Evolutionary conservation across 2,113 vertebrate species (phyloP).

Genomic region (Phrynosoma blainvillii): DNA sequence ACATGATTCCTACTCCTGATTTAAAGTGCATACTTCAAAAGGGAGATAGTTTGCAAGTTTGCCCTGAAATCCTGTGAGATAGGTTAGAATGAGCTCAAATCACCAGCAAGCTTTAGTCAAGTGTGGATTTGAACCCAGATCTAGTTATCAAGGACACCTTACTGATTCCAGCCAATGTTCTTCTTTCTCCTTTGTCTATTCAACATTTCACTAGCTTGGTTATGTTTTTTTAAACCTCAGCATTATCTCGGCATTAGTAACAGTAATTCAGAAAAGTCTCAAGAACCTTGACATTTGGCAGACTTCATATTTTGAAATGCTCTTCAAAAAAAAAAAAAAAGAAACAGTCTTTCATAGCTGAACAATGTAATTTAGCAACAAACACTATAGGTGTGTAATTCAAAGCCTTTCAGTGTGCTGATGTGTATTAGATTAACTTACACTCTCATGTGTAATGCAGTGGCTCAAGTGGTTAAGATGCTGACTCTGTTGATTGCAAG

Average conservation of each 20-base stretch:
- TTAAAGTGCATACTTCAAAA: too few species aligned
- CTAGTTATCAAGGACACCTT: not conserved
- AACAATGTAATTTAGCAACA: not conserved
- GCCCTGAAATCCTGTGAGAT: not conserved
- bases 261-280: not conserved
- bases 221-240: not conserved
- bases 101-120: not conserved
- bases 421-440: not conserved
- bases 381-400: not conserved
- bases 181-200: too few species aligned
- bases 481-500: too few species aligned
- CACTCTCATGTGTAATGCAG: too few species aligned
- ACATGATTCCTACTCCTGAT: too few species aligned
- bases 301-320: not conserved
- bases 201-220: not conserved
- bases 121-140: not conserved
- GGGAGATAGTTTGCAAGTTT: too few species aligned
- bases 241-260: not conserved
- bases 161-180: not conserved
- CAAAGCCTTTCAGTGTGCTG: not conserved
- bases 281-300: not conserved
- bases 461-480: too few species aligned
- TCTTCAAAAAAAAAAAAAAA: not conserved
- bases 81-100: not conserved
- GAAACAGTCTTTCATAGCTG: not conserved